Evolutionary conservation across 1,140 invertebrate genomes (phyloP).

Genomic region (Drosophila oshimai): DNA sequence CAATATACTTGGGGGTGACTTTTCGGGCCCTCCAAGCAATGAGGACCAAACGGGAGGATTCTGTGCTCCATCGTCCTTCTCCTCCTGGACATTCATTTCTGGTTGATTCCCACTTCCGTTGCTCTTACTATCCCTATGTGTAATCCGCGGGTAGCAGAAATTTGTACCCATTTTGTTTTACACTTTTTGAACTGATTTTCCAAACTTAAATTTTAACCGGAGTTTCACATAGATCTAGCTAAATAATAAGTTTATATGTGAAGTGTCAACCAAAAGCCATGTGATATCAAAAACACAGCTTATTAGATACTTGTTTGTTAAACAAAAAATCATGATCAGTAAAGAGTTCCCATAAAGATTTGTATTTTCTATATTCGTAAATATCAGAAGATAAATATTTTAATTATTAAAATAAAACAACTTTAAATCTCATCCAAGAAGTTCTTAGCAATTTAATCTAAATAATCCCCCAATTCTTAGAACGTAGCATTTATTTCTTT

Average conservation of each 20-base stretch:
- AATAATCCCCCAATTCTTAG: not conserved
- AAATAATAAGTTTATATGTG: not conserved
- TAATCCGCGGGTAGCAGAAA: constrained; percentile 5
- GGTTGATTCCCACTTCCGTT: not conserved
- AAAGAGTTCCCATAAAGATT: no score
- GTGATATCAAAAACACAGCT: not conserved
- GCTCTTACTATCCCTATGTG: not conserved
- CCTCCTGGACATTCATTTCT: no score
- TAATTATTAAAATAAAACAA: no score
- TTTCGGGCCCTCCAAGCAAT: no score
- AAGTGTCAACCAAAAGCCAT: not conserved
- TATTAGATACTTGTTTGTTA: no score
- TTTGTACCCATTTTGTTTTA: constrained; percentile 49
- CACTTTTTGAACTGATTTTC: constrained; percentile 4
- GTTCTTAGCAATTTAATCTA: not conserved
- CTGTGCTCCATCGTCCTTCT: no score
- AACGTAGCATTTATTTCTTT: not conserved
- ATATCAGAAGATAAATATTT: no score
- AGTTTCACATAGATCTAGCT: not conserved
- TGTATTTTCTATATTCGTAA: no score
- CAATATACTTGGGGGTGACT: no score
- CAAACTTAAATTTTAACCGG: constrained; percentile 4
- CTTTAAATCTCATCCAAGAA: no score
- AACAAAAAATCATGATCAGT: no score
- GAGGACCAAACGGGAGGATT: no score